Percentiles rank a stretch among this genome's conserved stretches.
Conservation (phyloP, 2,113 vertebrate species). For the Limnothrissa miodon region DNA sequence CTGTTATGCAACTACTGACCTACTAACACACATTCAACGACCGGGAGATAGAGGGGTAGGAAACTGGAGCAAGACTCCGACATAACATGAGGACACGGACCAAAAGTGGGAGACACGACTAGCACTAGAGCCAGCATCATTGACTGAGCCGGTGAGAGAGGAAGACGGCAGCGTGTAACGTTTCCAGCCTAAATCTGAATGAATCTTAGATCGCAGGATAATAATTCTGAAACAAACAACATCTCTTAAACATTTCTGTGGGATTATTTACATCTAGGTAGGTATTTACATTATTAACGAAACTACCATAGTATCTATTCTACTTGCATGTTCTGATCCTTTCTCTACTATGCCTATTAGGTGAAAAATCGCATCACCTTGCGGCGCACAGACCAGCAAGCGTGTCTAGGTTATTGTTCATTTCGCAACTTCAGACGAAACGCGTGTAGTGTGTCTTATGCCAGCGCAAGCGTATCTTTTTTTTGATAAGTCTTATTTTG, state of each 20-base stretch:
- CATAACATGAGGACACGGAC: slow-evolving; percentile 58
- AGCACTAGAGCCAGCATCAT: slow-evolving; percentile 5
- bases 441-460: slow-evolving; percentile 50
- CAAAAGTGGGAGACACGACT: slow-evolving; percentile 49
- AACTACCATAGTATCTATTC: background rate
- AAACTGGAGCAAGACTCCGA: slow-evolving; percentile 73
- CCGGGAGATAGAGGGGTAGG: slow-evolving; percentile 43
- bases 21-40: slow-evolving; percentile 79
- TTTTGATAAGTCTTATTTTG: background rate
- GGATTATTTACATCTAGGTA: background rate
- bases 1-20: slow-evolving; percentile 82
- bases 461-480: background rate
- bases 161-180: slow-evolving; percentile 10
- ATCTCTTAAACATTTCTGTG: slow-evolving; percentile 5
- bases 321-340: background rate
- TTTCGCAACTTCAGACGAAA: slow-evolving; percentile 59
- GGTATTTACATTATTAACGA: background rate
- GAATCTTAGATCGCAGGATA: background rate
- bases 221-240: background rate
- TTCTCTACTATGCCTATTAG: background rate
- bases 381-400: slow-evolving; percentile 30
- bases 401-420: slow-evolving; percentile 65
- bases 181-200: background rate
- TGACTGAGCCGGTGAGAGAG: slow-evolving; percentile 32
- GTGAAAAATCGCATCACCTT: slow-evolving; percentile 26